These are phyloP conservation scores for Drosophila ficusphila DNA, from an alignment of 1,140 invertebrate species.

Conservation along the genomic window DNA sequence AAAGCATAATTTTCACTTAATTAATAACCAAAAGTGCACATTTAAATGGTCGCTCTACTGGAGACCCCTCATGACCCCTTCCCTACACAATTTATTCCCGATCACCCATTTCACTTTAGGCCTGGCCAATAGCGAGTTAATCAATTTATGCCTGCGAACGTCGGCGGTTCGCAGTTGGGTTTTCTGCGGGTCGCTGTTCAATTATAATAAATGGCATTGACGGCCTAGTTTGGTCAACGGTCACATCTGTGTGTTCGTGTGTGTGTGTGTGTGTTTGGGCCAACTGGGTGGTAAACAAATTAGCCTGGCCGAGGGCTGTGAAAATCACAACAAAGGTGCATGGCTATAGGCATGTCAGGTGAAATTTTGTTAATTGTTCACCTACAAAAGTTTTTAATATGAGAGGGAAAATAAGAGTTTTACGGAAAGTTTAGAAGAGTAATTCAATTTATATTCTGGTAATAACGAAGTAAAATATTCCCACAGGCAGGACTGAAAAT, in stretches of 20 bases:
- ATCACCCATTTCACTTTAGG: not conserved
- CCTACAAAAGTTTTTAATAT: not conserved
- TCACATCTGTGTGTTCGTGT: slow-evolving; percentile 6
- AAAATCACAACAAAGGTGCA: slow-evolving; percentile 21
- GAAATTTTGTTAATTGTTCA: slow-evolving; percentile 15
- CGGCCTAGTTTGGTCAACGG: slow-evolving; percentile 41
- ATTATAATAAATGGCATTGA: slow-evolving; percentile 68
- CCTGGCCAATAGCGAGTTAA: slow-evolving; percentile 43
- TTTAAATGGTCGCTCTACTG: slow-evolving; percentile 52
- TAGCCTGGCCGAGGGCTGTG: slow-evolving; percentile 24
- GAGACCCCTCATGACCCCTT: not conserved
- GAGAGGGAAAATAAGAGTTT: not conserved
- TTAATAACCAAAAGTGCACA: slow-evolving; percentile 54
- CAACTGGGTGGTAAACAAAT: slow-evolving; percentile 48
- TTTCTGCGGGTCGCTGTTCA: slow-evolving; percentile 32
- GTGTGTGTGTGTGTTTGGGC: slow-evolving; percentile 14
- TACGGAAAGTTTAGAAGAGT: not conserved
- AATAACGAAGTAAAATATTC: not conserved
- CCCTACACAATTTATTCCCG: not conserved
- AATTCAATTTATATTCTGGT: too few relatives aligned
- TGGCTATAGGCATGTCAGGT: slow-evolving; percentile 9
- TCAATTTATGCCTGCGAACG: slow-evolving; percentile 62
- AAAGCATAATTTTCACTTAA: slow-evolving; percentile 50
- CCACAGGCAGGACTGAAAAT: not conserved
- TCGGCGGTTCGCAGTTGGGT: slow-evolving; percentile 18